phyloP scores from a whole-genome alignment of 1,140 invertebrate genomes.

The Procambarus virginalis region DNA sequence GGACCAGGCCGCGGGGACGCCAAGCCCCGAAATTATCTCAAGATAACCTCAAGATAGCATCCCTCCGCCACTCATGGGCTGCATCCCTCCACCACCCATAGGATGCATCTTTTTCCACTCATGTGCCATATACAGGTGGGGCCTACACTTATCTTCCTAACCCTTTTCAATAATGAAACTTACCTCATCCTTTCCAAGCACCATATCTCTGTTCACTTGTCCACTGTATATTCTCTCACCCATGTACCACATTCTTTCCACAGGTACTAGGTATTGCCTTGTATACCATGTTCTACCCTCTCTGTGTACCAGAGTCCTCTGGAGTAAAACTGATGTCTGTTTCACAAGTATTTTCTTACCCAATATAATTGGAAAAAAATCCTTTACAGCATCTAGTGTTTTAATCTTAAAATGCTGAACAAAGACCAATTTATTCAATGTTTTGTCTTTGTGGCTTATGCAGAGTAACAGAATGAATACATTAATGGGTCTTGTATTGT shows the following conservation, averaged over 20 bases:
- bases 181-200: background rate
- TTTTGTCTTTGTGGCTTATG: no score
- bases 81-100: background rate
- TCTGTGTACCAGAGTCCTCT: constrained; percentile 57
- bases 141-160: background rate
- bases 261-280: background rate
- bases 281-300: constrained; percentile 41
- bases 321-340: constrained; percentile 51
- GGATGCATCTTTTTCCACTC: background rate
- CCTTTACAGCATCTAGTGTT: no score
- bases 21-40: no score
- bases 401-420: no score
- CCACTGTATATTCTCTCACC: constrained; percentile 14
- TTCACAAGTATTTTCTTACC: constrained; percentile 29
- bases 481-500: no score
- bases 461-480: no score
- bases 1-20: no score
- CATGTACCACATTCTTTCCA: constrained; percentile 31
- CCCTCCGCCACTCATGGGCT: no score
- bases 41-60: no score
- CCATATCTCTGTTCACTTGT: constrained; percentile 8
- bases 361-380: background rate
- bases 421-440: no score
- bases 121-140: background rate
- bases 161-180: no score